A percentile compares a stretch with the other conserved stretches of the same genome.
Conservation (phyloP, 1,140 invertebrate species). For the Nixonia krombeini region DNA sequence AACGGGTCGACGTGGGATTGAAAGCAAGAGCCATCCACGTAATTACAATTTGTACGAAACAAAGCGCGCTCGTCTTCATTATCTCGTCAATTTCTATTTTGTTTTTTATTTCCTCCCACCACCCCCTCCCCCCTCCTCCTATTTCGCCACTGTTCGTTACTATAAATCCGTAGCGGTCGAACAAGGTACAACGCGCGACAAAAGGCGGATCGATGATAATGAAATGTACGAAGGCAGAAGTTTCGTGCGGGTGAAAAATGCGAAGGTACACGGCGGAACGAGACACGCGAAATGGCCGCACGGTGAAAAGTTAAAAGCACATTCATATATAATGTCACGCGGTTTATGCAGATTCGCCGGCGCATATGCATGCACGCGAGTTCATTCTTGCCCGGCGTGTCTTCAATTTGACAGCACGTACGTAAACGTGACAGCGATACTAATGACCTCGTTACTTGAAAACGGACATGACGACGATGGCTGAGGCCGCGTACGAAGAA, state of each 20-base stretch:
- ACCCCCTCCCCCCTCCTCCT: too few relatives aligned
- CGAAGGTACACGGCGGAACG: constrained; percentile 16
- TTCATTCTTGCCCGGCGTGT: constrained; percentile 41
- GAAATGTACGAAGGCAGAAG: constrained; percentile 1
- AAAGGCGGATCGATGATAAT: neutral
- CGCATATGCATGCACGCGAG: constrained; percentile 46
- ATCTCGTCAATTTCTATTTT: too few relatives aligned
- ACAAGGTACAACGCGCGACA: too few relatives aligned
- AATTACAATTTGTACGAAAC: constrained; percentile 47
- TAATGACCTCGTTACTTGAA: constrained; percentile 41
- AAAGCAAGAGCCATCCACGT: constrained; percentile 33
- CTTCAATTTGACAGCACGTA: constrained; percentile 50
- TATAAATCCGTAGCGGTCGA: too few relatives aligned
- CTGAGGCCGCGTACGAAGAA: constrained; percentile 19
- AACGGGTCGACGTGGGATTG: constrained; percentile 33
- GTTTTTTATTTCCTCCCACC: too few relatives aligned
- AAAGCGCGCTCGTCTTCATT: constrained; percentile 44
- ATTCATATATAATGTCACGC: constrained; percentile 45
- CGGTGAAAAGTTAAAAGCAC: constrained; percentile 44
- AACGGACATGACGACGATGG: constrained; percentile 26
- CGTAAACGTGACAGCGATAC: constrained; percentile 48
- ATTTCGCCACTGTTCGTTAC: too few relatives aligned
- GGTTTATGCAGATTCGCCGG: constrained; percentile 44
- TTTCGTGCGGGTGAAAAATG: constrained; percentile 16
- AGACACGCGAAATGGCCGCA: constrained; percentile 31